Percentiles rank a stretch among this genome's conserved stretches.
Conservation (phyloP, 2,113 vertebrate species). For the Chitala chitala region DNA sequence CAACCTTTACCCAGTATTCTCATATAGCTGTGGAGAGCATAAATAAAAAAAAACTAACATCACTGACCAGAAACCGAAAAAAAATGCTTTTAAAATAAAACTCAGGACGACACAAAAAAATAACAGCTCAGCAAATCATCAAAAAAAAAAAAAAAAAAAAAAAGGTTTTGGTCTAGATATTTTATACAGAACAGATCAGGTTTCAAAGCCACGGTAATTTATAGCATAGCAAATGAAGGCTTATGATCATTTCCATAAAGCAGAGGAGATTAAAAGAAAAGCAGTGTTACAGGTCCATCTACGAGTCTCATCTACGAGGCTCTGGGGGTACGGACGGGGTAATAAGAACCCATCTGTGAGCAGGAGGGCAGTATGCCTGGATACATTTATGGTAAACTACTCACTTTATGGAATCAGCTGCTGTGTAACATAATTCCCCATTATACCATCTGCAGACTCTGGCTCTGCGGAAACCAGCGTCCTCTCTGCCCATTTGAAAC, state of each 20-base stretch:
- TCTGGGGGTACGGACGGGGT: conserved; percentile 7
- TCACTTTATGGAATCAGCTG: background rate
- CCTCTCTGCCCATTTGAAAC: background rate
- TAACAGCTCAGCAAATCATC: no score
- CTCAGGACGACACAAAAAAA: no score
- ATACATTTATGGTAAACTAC: background rate
- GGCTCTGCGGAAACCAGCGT: background rate
- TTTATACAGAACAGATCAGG: no score
- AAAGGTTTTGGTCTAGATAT: no score
- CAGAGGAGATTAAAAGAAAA: conserved; percentile 46
- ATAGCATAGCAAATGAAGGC: conserved; percentile 7
- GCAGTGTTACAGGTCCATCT: conserved; percentile 5
- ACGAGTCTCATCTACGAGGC: conserved; percentile 42
- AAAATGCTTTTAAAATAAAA: no score
- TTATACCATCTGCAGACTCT: background rate
- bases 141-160: background rate
- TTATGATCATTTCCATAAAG: conserved; percentile 22
- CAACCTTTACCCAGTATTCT: no score
- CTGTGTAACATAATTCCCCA: background rate
- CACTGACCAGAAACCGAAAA: no score
- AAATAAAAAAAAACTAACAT: no score
- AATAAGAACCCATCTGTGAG: background rate
- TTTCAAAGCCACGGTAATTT: background rate
- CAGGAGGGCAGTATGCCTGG: background rate
- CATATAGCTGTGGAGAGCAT: no score